phyloP scores from a whole-genome alignment of 2,888 invertebrate species.

The Drosophila gaucha region DNA sequence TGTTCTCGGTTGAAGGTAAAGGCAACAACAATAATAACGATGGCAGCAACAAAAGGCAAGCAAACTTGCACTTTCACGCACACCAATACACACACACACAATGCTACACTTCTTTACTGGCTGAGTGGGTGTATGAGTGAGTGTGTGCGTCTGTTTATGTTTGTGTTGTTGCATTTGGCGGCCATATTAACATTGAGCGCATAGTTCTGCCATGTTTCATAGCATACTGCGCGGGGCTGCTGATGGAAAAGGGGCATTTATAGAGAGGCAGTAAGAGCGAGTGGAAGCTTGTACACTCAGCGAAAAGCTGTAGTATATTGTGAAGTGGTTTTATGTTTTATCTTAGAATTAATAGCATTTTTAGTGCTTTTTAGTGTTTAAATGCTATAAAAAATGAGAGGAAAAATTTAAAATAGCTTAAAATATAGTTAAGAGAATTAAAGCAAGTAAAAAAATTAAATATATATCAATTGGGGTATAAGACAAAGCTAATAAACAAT shows the following conservation, averaged over 20 bases:
- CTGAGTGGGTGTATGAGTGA: background rate
- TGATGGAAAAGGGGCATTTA: background rate
- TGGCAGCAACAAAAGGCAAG: conserved; percentile 53
- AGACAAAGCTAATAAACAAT: too few relatives aligned
- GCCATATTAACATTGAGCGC: conserved; percentile 66
- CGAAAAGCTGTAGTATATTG: background rate
- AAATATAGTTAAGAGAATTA: too few relatives aligned
- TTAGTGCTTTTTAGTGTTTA: too few relatives aligned
- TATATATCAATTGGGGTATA: too few relatives aligned
- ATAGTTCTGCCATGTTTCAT: conserved; percentile 64
- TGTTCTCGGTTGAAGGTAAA: conserved; percentile 68
- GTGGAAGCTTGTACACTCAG: background rate
- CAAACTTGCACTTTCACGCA: conserved; percentile 35
- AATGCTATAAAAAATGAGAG: too few relatives aligned
- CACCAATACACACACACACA: conserved; percentile 32
- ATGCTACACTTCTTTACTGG: conserved; percentile 25
- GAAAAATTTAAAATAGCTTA: too few relatives aligned
- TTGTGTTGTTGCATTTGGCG: conserved; percentile 57
- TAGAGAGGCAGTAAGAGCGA: background rate
- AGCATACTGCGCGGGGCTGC: conserved; percentile 47
- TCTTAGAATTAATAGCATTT: background rate
- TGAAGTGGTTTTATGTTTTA: background rate
- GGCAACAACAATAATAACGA: conserved; percentile 26
- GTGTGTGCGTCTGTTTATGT: conserved; percentile 8
- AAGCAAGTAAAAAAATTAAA: too few relatives aligned